Evolutionary conservation across 1,140 invertebrate genomes (phyloP).

Genomic region (Asbolus verrucosus): DNA sequence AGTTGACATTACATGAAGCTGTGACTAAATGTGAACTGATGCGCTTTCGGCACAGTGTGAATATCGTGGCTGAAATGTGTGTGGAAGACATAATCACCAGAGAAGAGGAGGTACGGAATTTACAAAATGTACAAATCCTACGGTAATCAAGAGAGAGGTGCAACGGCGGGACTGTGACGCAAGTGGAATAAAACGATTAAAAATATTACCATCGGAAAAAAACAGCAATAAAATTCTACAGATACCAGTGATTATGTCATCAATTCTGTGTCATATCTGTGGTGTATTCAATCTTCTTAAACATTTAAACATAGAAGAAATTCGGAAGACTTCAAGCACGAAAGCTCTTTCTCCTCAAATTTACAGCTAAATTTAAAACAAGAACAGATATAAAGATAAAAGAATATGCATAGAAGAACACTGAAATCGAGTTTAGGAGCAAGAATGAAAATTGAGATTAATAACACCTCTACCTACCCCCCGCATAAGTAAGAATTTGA

Average conservation of each 20-base stretch:
- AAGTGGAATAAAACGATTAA: too few species aligned
- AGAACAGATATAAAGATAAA: background rate
- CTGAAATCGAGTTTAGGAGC: background rate
- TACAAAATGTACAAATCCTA: too few species aligned
- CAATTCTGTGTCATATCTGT: background rate
- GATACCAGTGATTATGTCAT: conserved; percentile 29
- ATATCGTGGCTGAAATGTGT: conserved; percentile 27
- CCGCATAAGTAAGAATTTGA: conserved; percentile 7
- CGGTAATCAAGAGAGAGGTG: too few species aligned
- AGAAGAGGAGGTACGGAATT: background rate
- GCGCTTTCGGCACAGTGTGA: too few species aligned
- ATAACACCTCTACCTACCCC: conserved; percentile 8
- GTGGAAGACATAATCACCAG: conserved; percentile 42
- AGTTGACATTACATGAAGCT: conserved; percentile 52
- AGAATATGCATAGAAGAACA: background rate
- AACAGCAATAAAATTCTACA: background rate
- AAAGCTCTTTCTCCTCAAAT: too few species aligned
- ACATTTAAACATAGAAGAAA: conserved; percentile 3
- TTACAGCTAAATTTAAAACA: too few species aligned
- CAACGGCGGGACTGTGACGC: too few species aligned
- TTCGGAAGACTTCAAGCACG: background rate
- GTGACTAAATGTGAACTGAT: conserved; percentile 44
- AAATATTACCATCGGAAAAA: too few species aligned
- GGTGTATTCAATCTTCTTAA: conserved; percentile 4
- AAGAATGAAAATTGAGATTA: background rate